phyloP scores from a whole-genome alignment of 2,888 invertebrate genomes.

The Amiota minor region DNA sequence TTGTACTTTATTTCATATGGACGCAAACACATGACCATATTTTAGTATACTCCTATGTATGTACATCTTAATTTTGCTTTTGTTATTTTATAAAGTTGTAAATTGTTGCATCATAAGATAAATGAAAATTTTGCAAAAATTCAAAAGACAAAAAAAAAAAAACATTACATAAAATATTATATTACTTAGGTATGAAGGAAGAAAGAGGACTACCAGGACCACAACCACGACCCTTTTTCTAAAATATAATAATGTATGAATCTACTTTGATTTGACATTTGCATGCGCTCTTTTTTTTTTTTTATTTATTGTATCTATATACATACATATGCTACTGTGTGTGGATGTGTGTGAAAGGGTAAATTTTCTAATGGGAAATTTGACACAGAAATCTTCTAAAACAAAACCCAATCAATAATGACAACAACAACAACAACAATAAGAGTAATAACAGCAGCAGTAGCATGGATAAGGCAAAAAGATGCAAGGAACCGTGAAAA shows the following conservation, averaged over 20 bases:
- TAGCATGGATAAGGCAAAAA: background rate
- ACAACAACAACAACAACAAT: conserved; percentile 34
- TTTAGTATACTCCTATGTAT: too few species aligned
- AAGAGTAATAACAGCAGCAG: background rate
- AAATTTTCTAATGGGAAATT: conserved; percentile 65
- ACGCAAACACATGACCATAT: too few species aligned
- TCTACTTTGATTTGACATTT: conserved; percentile 50
- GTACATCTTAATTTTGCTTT: too few species aligned
- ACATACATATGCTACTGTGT: background rate
- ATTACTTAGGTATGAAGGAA: conserved; percentile 50
- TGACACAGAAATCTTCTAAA: conserved; percentile 66
- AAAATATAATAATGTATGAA: conserved; percentile 38
- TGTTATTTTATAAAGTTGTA: too few species aligned
- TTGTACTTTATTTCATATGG: too few species aligned
- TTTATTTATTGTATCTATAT: conserved; percentile 34
- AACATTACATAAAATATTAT: conserved; percentile 55
- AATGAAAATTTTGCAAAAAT: conserved; percentile 53
- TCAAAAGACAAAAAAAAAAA: conserved; percentile 33
- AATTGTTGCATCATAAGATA: conserved; percentile 48
- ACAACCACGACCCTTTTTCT: conserved; percentile 45
- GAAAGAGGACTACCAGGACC: conserved; percentile 2
- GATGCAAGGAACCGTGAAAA: too few species aligned
- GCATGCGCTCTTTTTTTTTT: conserved; percentile 48
- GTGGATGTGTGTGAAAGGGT: conserved; percentile 46
- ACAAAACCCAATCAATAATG: conserved; percentile 51